These are phyloP conservation scores for Oenanthe melanoleuca DNA, from an alignment of 2,113 vertebrate genomes.

Conservation along the genomic window DNA sequence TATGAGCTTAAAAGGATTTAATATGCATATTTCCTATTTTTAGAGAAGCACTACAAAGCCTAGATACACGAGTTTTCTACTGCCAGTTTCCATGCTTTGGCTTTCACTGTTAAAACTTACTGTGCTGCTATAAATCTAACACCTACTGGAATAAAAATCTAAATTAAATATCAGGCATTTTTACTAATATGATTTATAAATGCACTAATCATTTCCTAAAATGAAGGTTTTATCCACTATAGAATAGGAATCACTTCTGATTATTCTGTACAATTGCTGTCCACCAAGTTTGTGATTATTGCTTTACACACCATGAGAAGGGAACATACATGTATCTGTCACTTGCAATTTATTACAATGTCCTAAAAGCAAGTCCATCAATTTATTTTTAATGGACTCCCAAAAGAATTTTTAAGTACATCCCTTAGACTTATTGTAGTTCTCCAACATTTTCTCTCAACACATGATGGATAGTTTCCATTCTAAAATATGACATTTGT, in stretches of 20 bases:
- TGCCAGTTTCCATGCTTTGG: not conserved
- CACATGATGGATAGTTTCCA: conserved; percentile 74
- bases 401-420: conserved; percentile 66
- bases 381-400: conserved; percentile 76
- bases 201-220: not conserved
- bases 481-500: conserved; percentile 79
- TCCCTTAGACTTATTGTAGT: conserved; percentile 49
- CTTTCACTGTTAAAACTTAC: not conserved
- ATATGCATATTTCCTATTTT: not conserved
- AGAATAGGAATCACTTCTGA: not conserved
- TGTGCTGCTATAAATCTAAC: not conserved
- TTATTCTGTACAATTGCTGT: not conserved
- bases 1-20: not conserved
- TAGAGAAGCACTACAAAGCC: not conserved
- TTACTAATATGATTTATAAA: not conserved
- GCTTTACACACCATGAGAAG: not conserved
- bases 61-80: not conserved
- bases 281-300: conserved; percentile 27
- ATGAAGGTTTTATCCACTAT: not conserved
- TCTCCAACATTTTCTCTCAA: conserved; percentile 53
- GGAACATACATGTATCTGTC: conserved; percentile 44
- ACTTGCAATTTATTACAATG: conserved; percentile 57
- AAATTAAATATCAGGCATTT: not conserved
- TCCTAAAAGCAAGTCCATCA: conserved; percentile 71
- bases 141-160: not conserved